Conservation (phyloP, 2,888 invertebrate genomes). For the Orthosia gothica region DNA sequence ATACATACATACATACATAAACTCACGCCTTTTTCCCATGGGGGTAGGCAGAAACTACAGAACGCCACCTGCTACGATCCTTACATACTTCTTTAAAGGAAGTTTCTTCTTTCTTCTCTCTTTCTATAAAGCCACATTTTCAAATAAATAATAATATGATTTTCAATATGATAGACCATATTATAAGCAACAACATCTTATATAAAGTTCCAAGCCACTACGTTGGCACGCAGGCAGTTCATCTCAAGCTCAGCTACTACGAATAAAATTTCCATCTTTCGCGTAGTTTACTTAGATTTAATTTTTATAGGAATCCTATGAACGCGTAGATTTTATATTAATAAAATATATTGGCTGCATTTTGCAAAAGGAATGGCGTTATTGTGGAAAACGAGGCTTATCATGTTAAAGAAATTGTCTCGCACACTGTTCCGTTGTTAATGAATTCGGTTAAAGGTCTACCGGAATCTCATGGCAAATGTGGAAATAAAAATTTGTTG, state of each 20-base stretch:
- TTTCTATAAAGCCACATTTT: background rate
- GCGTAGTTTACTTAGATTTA: constrained; percentile 28
- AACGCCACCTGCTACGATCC: too few species aligned
- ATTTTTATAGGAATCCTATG: constrained; percentile 44
- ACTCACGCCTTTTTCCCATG: too few species aligned
- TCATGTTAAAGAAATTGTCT: too few species aligned
- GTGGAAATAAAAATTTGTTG: too few species aligned
- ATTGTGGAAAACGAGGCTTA: background rate
- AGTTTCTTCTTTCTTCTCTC: too few species aligned
- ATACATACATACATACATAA: too few species aligned
- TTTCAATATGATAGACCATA: background rate
- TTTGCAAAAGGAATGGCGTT: constrained; percentile 16
- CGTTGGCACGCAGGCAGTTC: constrained; percentile 50
- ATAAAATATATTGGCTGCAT: constrained; percentile 52
- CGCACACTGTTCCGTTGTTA: too few species aligned
- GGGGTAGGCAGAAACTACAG: too few species aligned
- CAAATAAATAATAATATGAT: background rate
- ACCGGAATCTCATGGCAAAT: too few species aligned
- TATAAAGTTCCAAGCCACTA: constrained; percentile 32
- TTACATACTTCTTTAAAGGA: too few species aligned
- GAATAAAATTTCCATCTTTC: constrained; percentile 62
- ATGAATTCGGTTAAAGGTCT: too few species aligned
- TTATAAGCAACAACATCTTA: constrained; percentile 15
- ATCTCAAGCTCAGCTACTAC: constrained; percentile 39
- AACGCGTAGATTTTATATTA: constrained; percentile 45